Evolutionary conservation across 2,888 invertebrate species (phyloP), one percentile per base, ranked within the genome.

Genomic region (Amblyteles armatorius): DNA sequence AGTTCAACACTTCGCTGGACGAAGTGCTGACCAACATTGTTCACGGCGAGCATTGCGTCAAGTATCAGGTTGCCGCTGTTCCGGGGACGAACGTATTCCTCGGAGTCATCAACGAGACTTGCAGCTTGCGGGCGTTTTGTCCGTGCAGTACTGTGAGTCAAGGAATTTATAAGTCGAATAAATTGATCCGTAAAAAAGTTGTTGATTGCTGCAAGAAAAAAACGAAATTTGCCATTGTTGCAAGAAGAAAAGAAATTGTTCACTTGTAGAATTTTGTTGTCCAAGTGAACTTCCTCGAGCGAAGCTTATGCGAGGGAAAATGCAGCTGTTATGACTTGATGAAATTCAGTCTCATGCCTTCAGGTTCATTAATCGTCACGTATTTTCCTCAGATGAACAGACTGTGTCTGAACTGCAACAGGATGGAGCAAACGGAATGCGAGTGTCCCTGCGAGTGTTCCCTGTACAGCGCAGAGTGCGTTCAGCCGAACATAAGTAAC

Each of bases 371-470:
- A 44, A 44, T 44, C 16, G 13, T 29, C 33, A 5, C 13, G 22
- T 9, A 26, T 63, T 33, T 36, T 55, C 22, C 16, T 81, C 90
- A 95, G 95, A 94, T 96, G 79, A 97, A 98, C 93, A 96, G 98
- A 3, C 95, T 97, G 3, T 99, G 99, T 92, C 95, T 99, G 36
- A 98, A 98, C 93, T 99, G 99, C 93, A 97, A 98, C 92, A 96
- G 98, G 71, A 98, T 98, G 97, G 99, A 98, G 92, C 98, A 98
- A 94, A 97, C 96, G 3, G 98, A 98, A 92, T 99, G 99, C 90
- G 99, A 99, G 93, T 99, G 99, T 91, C 99, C 99, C 0, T 99
- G 99, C 93, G 98, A 99, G 93, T 99, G 99, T 91, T 97, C 95
- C 1, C 83, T 95, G 6, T 95, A 95, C 83, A 94, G 95, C 86